Evolutionary conservation across 1,140 invertebrate genomes (phyloP).

Genomic region (Aphelenchoides avenae): DNA sequence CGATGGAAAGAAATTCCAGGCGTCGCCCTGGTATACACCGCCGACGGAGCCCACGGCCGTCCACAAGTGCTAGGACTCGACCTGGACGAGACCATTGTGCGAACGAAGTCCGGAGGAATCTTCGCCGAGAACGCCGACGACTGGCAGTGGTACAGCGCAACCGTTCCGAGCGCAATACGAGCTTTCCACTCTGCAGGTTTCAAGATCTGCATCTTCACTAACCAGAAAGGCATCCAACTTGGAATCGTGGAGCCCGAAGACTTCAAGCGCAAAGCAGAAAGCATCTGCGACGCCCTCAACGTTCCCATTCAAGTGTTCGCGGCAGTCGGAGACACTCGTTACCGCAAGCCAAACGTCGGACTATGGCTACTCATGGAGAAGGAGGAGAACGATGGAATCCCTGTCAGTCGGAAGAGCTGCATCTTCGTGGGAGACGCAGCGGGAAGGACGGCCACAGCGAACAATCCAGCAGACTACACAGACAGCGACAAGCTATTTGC

Average conservation of each 20-base stretch:
- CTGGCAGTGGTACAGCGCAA: constrained; percentile 68
- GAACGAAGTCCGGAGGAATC: constrained; percentile 79
- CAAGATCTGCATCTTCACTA: constrained; percentile 87
- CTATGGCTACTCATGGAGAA: constrained; percentile 76
- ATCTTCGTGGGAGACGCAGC: constrained; percentile 75
- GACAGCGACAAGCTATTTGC: constrained; percentile 83
- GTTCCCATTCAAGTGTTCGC: constrained; percentile 77
- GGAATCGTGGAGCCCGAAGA: constrained; percentile 67
- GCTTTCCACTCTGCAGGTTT: constrained; percentile 69
- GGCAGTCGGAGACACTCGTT: constrained; percentile 71
- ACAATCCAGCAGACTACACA: constrained; percentile 86
- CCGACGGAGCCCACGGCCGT: constrained; percentile 20
- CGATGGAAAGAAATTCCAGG: constrained; percentile 4
- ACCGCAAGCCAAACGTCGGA: constrained; percentile 80
- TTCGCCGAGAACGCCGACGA: constrained; percentile 79
- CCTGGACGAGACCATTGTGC: constrained; percentile 80
- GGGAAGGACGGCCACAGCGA: constrained; percentile 45
- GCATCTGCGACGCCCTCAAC: constrained; percentile 70
- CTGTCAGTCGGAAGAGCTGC: constrained; percentile 68
- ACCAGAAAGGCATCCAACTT: constrained; percentile 68
- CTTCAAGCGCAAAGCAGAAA: constrained; percentile 74
- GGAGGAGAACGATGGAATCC: constrained; percentile 71
- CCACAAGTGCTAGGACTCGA: constrained; percentile 49
- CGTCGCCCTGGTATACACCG: constrained; percentile 38
- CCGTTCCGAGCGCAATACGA: constrained; percentile 63